Conservation (phyloP, 2,797 vertebrate species). For the Thamnophis elegans region DNA sequence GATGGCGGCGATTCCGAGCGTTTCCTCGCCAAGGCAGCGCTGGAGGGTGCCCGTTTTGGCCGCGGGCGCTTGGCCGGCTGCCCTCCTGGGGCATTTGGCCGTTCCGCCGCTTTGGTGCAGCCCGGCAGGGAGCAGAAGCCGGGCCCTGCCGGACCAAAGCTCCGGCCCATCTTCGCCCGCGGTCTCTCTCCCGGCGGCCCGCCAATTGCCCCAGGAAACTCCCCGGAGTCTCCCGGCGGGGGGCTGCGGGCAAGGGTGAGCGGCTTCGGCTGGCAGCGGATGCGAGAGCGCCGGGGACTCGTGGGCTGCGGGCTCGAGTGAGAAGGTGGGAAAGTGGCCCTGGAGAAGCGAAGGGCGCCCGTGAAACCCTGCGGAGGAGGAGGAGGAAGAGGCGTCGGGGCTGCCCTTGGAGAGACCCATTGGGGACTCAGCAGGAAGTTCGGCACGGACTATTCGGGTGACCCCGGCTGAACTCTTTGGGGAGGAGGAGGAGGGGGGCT, state of each 20-base stretch:
- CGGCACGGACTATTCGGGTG: neutral
- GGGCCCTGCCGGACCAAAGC: neutral
- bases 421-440: neutral
- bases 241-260: neutral
- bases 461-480: neutral
- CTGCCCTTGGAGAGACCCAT: neutral
- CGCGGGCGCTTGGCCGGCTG: neutral
- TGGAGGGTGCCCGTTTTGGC: neutral
- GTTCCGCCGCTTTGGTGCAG: neutral
- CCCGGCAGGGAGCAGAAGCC: neutral
- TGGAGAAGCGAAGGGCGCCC: neutral
- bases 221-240: neutral
- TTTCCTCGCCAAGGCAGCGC: neutral
- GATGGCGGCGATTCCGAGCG: neutral
- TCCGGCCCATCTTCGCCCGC: neutral
- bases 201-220: neutral
- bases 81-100: neutral
- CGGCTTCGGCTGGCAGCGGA: neutral
- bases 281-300: neutral
- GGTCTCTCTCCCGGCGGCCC: neutral
- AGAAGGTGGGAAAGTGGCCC: neutral
- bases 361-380: neutral
- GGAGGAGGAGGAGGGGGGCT: too few relatives aligned
- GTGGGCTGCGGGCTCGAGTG: neutral
- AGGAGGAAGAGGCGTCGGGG: neutral